phyloP scores from a whole-genome alignment of 2,888 invertebrate genomes.

The Arctia plantaginis region DNA sequence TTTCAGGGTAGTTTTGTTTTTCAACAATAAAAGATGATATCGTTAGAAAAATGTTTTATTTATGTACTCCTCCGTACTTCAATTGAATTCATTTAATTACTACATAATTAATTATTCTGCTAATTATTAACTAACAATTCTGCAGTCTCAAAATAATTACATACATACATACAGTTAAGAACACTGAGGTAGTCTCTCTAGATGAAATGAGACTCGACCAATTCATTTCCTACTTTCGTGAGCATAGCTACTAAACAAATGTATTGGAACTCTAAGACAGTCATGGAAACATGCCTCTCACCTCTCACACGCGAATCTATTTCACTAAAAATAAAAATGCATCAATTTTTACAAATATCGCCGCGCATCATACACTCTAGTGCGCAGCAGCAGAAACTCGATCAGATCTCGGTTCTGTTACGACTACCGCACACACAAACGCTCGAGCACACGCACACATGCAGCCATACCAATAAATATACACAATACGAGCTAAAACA shows the following conservation, averaged over 20 bases:
- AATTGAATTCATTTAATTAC: conserved; percentile 77
- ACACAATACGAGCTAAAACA: conserved; percentile 78
- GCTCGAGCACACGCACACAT: conserved; percentile 44
- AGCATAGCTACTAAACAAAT: conserved; percentile 48
- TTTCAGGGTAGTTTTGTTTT: neutral
- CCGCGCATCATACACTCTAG: conserved; percentile 49
- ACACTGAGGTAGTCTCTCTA: conserved; percentile 80
- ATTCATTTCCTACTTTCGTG: conserved; percentile 44
- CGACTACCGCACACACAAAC: conserved; percentile 63
- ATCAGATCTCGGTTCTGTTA: conserved; percentile 64
- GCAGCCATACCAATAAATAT: conserved; percentile 76
- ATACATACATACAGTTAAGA: conserved; percentile 78
- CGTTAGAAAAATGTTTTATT: conserved; percentile 81
- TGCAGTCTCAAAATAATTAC: conserved; percentile 85
- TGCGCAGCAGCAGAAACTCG: conserved; percentile 65
- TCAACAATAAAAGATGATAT: conserved; percentile 61
- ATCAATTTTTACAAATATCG: conserved; percentile 73
- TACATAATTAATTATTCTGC: conserved; percentile 78
- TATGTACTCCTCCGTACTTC: conserved; percentile 82
- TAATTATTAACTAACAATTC: conserved; percentile 85
- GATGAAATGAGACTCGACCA: conserved; percentile 66
- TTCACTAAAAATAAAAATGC: conserved; percentile 81
- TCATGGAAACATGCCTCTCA: conserved; percentile 61
- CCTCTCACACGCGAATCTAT: conserved; percentile 54
- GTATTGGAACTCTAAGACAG: conserved; percentile 56